Evolutionary conservation across 2,888 invertebrate species (phyloP), one percentile per base, ranked within the genome.

Genomic region (Cremastinae sp.): DNA sequence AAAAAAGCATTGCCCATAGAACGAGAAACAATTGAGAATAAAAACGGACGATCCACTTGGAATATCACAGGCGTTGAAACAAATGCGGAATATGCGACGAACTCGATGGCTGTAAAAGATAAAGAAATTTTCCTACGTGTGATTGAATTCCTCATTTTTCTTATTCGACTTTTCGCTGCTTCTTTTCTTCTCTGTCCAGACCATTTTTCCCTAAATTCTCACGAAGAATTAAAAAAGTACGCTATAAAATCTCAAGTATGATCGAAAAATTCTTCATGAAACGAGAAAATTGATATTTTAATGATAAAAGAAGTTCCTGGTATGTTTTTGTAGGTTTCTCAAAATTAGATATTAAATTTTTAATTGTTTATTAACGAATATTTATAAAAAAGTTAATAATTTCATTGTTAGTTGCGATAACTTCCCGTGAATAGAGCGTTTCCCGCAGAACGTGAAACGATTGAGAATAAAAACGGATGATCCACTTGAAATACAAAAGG

Each of bases 11-110:
- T 20, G 14, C 53, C n/a, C 45, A 43, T 18, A 14, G 61, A 55
- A 10, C 37, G 18, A 2, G 53, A 43, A n/a, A 43, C 8, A 58
- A 79, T 78, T 10, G 47, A 9, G 49, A 45, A 73, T 2, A 71
- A 39, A 58, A 76, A 78, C 37, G 78, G 76, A 53, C 47, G 78
- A 66, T 79, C 74, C 51, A 51, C 66, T 56, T 55, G 58, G 47
- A 75, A 45, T 66, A 47, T 61, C 20, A 66, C 16, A 64, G 62
- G 14, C 4, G 14, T 18, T 41, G n/a, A n/a, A n/a, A n/a, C 37
- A 14, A 8, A 12, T 8, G 41, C 64, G 18, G 64, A 20, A 9
- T 41, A 7, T 9, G 9, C 1, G 12, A 9, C 12, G 2, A 51
- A 22, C 0, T n/a, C 10, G 37, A 35, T 2, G 37, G 35, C 70